phyloP scores from a whole-genome alignment of 92 coral and sea anemone genomes.

The Epizoanthus stellaris region DNA sequence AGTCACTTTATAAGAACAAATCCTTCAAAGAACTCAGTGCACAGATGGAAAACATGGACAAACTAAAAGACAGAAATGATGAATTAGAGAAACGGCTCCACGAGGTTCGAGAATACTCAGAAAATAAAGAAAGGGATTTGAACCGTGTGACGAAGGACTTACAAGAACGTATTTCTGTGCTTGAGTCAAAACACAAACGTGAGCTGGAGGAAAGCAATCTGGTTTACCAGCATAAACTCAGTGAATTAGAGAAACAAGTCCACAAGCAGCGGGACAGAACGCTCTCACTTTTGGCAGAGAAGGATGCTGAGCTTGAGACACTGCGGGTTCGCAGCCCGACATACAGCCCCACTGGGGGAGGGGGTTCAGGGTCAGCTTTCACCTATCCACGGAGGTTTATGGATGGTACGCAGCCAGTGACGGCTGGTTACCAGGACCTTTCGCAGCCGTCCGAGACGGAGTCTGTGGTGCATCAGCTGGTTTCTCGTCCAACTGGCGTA shows the following conservation, averaged over 20 bases:
- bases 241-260: conserved; percentile 94
- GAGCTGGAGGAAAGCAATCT: conserved; percentile 71
- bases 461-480: conserved; percentile 85
- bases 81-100: conserved; percentile 72
- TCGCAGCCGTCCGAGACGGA: conserved; percentile 71
- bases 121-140: conserved; percentile 66
- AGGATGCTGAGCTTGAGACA: conserved; percentile 88
- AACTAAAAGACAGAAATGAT: conserved; percentile 63
- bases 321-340: conserved; percentile 74
- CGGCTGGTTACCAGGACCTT: conserved; percentile 58
- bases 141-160: conserved; percentile 55
- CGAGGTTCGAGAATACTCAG: conserved; percentile 70
- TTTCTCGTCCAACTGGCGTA: conserved; percentile 85
- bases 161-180: conserved; percentile 54
- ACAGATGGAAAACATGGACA: conserved; percentile 83
- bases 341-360: conserved; percentile 72
- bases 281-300: conserved; percentile 85
- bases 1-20: conserved; percentile 78
- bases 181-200: conserved; percentile 60
- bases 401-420: conserved; percentile 64
- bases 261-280: conserved; percentile 93
- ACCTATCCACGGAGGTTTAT: conserved; percentile 77
- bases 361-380: conserved; percentile 49
- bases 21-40: conserved; percentile 80
- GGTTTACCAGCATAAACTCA: conserved; percentile 81